Evolutionary conservation across 2,113 vertebrate genomes (phyloP), one percentile per base, ranked within the genome.

Genomic region (Australoheros scitulus): DNA sequence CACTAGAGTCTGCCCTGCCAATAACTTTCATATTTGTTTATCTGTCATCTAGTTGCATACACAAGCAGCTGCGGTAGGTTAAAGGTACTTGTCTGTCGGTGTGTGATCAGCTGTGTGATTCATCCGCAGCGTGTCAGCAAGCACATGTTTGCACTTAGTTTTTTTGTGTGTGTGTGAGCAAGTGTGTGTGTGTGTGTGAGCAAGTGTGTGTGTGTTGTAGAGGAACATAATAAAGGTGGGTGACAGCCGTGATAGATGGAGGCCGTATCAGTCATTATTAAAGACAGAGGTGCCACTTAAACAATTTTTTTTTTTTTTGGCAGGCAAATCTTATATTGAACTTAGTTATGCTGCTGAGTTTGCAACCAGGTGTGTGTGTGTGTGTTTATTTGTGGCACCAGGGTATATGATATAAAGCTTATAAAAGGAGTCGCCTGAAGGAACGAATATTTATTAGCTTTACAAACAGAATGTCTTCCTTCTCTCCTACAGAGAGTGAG

Each of bases 381-480:
- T 65, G 3, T 24, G 61, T 70, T 82, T 77, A 57, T 91, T 75
- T 80, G 87, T 80, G 87, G 72, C 85, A 79, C 68, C 7, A 5
- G 52, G 61, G 88, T 76, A 50, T 87, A 64, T 90, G 77, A 90
- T 87, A 85, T 83, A 72, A 92, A 88, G 70, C 61, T 52, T 86
- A 93, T 79, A 58, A 91, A 92, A 89, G 76, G 72, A 85, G 38
- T 88, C n/a, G 81, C 91, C 87, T 29, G 81, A 77, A 92, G 93
- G 89, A 86, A 76, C 2, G 3, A 82, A 72, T 89, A 85, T 91
- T 93, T 92, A 90, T 93, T 91, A 91, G 88, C 77, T 90, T 90
- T 83, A 78, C 82, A 91, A 90, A 89, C 85, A 75, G 76, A 77
- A 87, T 78, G 83, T 72, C 87, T 81, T 81, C 76, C 68, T 36